phyloP scores from a whole-genome alignment of 2,797 vertebrate species.

The Bovichtus diacanthus region DNA sequence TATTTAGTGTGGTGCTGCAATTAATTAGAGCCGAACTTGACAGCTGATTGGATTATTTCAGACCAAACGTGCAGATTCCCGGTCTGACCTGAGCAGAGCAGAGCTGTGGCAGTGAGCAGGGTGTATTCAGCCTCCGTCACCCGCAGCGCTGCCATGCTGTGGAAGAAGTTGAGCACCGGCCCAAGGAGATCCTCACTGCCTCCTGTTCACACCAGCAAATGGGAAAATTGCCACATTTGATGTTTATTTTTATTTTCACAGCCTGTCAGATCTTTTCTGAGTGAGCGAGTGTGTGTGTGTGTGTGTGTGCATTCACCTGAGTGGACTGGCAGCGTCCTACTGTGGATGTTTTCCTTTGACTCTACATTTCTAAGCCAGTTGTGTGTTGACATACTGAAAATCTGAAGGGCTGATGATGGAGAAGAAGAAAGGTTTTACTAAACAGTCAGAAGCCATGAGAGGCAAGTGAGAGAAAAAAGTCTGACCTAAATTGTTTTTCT shows the following conservation, averaged over 20 bases:
- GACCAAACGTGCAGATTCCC: not conserved
- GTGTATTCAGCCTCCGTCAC: slow-evolving; percentile 91
- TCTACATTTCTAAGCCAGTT: slow-evolving; percentile 76
- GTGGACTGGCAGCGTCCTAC: slow-evolving; percentile 33
- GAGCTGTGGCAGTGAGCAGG: slow-evolving; percentile 90
- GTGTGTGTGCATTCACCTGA: slow-evolving; percentile 67
- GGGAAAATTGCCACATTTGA: not conserved
- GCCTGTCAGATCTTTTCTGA: not conserved
- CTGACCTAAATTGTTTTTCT: no score
- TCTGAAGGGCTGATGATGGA: slow-evolving; percentile 75
- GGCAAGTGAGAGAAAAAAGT: no score
- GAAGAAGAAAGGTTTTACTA: not conserved
- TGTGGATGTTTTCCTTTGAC: slow-evolving; percentile 72
- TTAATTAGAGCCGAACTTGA: not conserved
- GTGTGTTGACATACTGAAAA: slow-evolving; percentile 68
- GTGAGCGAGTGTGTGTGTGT: no score
- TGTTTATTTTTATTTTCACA: not conserved
- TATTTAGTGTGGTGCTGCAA: no score
- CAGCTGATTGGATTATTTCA: slow-evolving; percentile 17
- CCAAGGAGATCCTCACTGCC: slow-evolving; percentile 89
- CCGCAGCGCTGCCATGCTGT: slow-evolving; percentile 91
- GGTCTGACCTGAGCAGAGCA: slow-evolving; percentile 93
- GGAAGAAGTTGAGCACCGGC: slow-evolving; percentile 92
- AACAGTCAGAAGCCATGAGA: no score
- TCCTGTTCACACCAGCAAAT: slow-evolving; percentile 73